Conservation (phyloP, 2,113 vertebrate species). For the Lanius collurio region DNA sequence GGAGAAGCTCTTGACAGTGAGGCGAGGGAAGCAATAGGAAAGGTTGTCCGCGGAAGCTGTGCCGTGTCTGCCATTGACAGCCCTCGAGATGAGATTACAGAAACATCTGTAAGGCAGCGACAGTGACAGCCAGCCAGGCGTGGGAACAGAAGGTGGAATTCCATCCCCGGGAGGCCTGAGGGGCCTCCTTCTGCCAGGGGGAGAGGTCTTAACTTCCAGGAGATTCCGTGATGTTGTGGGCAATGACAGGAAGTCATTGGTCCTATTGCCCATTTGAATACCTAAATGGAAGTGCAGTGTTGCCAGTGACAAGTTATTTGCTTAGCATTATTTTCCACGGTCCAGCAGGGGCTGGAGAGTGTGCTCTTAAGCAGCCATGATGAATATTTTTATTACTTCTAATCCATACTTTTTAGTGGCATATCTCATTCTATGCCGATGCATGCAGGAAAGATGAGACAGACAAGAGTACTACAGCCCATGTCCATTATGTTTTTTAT, state of each 20-base stretch:
- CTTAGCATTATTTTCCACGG: neutral
- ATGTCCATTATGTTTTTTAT: neutral
- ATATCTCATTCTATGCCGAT: neutral
- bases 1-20: constrained; percentile 18
- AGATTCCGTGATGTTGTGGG: neutral
- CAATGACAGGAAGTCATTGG: neutral
- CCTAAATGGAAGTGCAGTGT: neutral
- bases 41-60: neutral
- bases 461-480: neutral
- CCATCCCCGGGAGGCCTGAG: neutral
- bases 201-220: neutral
- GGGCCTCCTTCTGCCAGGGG: neutral
- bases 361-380: neutral
- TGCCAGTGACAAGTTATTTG: constrained; percentile 25
- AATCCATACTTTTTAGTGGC: neutral
- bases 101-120: constrained; percentile 13
- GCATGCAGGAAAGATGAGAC: fast-evolving
- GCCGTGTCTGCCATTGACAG: neutral
- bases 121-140: neutral
- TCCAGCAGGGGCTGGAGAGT: neutral
- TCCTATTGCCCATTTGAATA: neutral
- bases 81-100: neutral
- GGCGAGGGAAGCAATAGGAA: neutral
- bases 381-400: neutral
- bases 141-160: constrained; percentile 39